phyloP scores from a whole-genome alignment of 2,888 invertebrate genomes.

The Stenichneumon culpator region DNA sequence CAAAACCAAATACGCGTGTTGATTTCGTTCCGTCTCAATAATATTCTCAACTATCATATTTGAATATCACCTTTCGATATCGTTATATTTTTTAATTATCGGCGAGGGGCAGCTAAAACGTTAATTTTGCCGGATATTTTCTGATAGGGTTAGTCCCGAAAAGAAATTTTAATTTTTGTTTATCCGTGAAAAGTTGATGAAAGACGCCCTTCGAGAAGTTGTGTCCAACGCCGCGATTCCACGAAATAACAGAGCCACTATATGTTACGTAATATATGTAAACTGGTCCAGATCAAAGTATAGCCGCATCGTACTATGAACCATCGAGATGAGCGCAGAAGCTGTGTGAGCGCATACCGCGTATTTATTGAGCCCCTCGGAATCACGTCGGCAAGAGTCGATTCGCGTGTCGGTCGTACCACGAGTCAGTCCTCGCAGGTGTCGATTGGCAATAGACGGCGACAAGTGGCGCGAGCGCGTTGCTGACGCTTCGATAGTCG shows the following conservation, averaged over 20 bases:
- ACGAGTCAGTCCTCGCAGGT: conserved; percentile 56
- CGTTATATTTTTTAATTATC: too few species aligned
- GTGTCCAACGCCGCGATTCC: not conserved
- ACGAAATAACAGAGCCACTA: not conserved
- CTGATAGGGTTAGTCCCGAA: too few species aligned
- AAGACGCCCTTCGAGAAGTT: not conserved
- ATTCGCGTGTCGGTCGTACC: conserved; percentile 29
- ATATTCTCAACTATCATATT: too few species aligned
- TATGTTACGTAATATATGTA: not conserved
- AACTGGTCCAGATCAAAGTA: conserved; percentile 1
- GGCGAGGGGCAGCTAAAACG: too few species aligned
- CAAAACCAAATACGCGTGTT: too few species aligned
- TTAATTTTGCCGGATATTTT: too few species aligned
- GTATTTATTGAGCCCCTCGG: not conserved
- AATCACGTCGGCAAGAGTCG: conserved; percentile 47
- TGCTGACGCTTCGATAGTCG: conserved; percentile 19
- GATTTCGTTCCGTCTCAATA: too few species aligned
- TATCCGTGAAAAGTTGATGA: not conserved
- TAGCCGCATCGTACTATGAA: not conserved
- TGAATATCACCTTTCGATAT: too few species aligned
- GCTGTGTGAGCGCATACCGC: not conserved
- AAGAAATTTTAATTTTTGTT: too few species aligned
- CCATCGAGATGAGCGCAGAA: conserved; percentile 18
- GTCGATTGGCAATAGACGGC: conserved; percentile 54
- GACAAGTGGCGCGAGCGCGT: conserved; percentile 38